Evolutionary conservation across 2,888 invertebrate species (phyloP).

Genomic region (Eupithecia pulchellata): DNA sequence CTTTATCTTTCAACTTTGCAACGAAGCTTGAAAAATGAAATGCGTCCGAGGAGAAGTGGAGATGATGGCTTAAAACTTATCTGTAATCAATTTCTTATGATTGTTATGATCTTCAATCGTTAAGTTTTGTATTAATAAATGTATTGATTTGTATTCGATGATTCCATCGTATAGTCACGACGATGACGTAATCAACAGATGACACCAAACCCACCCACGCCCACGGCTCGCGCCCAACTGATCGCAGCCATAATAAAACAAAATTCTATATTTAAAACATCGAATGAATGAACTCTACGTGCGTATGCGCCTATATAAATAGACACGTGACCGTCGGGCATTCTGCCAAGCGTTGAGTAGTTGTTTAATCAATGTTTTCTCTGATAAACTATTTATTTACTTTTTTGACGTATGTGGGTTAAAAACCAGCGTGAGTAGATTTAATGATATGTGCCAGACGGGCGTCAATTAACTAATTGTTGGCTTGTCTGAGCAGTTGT

Average conservation of each 20-base stretch:
- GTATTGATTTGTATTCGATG: slow-evolving; percentile 5
- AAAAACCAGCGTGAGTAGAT: slow-evolving; percentile 37
- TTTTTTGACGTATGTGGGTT: slow-evolving; percentile 39
- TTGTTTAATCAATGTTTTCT: slow-evolving; percentile 41
- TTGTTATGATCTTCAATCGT: no score
- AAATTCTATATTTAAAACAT: slow-evolving; percentile 66
- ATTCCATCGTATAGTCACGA: slow-evolving; percentile 37
- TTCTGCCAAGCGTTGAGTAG: slow-evolving; percentile 50
- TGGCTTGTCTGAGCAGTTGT: slow-evolving; percentile 27
- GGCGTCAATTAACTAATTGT: slow-evolving; percentile 39
- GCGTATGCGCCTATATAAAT: slow-evolving; percentile 70
- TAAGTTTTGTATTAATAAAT: no score
- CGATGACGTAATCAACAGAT: slow-evolving; percentile 36
- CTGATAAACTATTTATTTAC: slow-evolving; percentile 33
- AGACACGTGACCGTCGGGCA: slow-evolving; percentile 63
- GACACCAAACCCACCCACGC: slow-evolving; percentile 59
- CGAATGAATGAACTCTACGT: slow-evolving; percentile 79
- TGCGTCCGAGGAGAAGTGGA: no score
- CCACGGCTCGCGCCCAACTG: slow-evolving; percentile 53
- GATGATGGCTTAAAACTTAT: no score
- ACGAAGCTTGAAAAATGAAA: neutral
- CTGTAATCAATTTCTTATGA: no score
- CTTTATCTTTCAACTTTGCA: neutral
- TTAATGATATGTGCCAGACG: slow-evolving; percentile 37
- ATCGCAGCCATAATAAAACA: slow-evolving; percentile 54